These are phyloP conservation scores for Spicauda simplicius DNA, from an alignment of 2,888 invertebrate species.

Conservation along the genomic window DNA sequence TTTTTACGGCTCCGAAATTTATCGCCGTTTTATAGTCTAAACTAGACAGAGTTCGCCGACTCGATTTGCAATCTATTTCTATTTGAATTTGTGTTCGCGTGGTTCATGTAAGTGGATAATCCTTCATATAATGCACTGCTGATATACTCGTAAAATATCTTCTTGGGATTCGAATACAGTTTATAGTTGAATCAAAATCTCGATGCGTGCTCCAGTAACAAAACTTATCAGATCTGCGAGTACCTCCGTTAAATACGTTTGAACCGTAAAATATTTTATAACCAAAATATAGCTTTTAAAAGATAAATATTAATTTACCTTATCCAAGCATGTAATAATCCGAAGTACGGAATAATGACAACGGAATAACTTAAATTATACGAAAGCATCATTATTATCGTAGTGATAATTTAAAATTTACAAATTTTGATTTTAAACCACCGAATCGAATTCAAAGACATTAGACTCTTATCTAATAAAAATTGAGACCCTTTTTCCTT, in stretches of 20 bases:
- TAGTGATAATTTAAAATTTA: too few relatives aligned
- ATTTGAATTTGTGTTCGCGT: constrained; percentile 62
- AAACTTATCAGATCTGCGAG: neutral
- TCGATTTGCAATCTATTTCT: constrained; percentile 56
- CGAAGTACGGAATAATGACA: too few relatives aligned
- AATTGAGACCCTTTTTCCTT: too few relatives aligned
- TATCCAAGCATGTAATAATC: too few relatives aligned
- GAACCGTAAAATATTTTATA: neutral
- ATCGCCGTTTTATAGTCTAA: constrained; percentile 43
- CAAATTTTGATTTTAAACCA: too few relatives aligned
- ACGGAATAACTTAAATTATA: too few relatives aligned
- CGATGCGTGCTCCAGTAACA: neutral
- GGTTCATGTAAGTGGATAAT: constrained; percentile 64
- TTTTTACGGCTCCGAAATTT: constrained; percentile 42
- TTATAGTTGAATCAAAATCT: constrained; percentile 46
- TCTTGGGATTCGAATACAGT: constrained; percentile 56
- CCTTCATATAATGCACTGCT: constrained; percentile 62
- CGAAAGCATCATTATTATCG: too few relatives aligned
- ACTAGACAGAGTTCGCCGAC: constrained; percentile 40
- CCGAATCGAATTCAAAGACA: too few relatives aligned
- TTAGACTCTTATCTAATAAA: too few relatives aligned
- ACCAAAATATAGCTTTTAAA: neutral
- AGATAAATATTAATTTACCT: too few relatives aligned
- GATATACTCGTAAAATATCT: constrained; percentile 52
- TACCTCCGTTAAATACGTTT: neutral